Conservation (phyloP, 53 echinoderm and acorn worm species). For the Pentamera pediparva region DNA sequence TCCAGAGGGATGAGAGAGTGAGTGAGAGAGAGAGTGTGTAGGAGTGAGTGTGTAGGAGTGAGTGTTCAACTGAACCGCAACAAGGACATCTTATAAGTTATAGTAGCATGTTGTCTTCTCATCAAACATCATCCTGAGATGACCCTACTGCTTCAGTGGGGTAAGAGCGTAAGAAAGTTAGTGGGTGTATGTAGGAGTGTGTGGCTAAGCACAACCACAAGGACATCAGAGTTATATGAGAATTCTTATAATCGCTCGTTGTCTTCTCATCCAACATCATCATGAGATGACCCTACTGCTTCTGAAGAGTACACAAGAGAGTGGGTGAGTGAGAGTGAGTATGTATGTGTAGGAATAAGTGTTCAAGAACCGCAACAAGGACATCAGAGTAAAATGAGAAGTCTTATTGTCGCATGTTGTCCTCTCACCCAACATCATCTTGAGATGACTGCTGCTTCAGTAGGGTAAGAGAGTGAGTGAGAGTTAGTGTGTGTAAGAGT, state of each 20-base stretch:
- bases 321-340: too few relatives aligned
- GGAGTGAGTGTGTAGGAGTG: too few relatives aligned
- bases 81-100: background rate
- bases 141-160: background rate
- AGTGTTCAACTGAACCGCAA: too few relatives aligned
- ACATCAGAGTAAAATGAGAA: background rate
- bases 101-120: background rate
- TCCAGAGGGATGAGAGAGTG: constrained; percentile 34
- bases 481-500: too few relatives aligned
- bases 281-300: constrained; percentile 79
- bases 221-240: too few relatives aligned
- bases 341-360: too few relatives aligned
- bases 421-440: background rate
- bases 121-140: background rate
- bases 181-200: too few relatives aligned
- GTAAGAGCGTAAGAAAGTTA: too few relatives aligned
- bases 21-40: too few relatives aligned
- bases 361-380: background rate
- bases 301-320: constrained; percentile 34
- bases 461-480: too few relatives aligned
- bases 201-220: too few relatives aligned
- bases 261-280: constrained; percentile 56
- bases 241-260: too few relatives aligned
- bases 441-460: background rate
- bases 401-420: background rate